phyloP scores from a whole-genome alignment of 2,113 vertebrate species.

The Thalassarche chlororhynchos region DNA sequence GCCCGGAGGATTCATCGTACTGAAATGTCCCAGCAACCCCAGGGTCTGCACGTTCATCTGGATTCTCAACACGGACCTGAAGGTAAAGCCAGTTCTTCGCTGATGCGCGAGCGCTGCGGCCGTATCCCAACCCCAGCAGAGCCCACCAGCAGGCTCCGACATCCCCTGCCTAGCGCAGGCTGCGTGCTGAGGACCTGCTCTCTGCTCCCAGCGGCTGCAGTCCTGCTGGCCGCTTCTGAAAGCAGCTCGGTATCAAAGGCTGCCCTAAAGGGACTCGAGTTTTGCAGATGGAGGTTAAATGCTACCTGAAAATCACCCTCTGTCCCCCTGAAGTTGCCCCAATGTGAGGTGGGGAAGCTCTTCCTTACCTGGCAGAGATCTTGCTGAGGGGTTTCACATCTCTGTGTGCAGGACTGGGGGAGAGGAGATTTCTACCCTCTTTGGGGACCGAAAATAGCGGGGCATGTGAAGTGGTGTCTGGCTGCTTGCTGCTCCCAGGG shows the following conservation, averaged over 20 bases:
- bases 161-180: rapidly evolving
- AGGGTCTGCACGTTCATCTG: conserved; percentile 94
- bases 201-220: neutral
- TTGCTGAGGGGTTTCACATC: neutral
- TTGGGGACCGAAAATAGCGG: neutral
- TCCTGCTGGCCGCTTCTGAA: neutral
- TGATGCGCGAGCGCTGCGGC: neutral
- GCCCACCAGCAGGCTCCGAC: neutral
- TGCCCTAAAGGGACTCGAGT: neutral
- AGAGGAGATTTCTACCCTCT: neutral
- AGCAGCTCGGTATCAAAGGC: rapidly evolving
- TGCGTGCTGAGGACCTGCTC: neutral
- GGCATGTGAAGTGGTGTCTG: neutral
- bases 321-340: neutral
- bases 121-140: neutral
- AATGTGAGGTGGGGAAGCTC: neutral
- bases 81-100: conserved; percentile 70
- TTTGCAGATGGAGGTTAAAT: neutral
- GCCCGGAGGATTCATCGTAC: conserved; percentile 92
- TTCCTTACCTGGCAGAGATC: neutral
- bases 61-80: conserved; percentile 96
- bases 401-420: neutral
- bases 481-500: neutral
- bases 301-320: rapidly evolving
- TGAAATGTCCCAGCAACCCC: conserved; percentile 88